Evolutionary conservation across 2,797 vertebrate species (phyloP).

Genomic region (Tamandua tetradactyla): DNA sequence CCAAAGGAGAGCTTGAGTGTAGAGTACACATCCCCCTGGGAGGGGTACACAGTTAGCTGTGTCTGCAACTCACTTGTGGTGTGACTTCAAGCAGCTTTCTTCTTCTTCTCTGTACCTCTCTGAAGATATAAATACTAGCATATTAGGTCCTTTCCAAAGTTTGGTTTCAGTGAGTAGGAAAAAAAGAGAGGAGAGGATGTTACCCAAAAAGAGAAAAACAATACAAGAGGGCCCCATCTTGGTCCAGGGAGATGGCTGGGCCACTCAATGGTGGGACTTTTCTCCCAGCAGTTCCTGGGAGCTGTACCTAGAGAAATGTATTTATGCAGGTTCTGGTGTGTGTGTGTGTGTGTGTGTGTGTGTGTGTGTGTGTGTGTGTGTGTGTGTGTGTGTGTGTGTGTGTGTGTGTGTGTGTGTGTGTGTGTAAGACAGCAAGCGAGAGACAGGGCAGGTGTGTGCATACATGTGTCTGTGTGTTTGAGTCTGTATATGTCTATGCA

Average conservation of each 20-base stretch:
- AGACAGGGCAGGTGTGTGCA: fast-evolving
- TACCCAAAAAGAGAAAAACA: neutral
- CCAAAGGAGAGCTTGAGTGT: neutral
- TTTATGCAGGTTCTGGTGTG: too few relatives aligned
- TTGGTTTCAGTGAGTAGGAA: neutral
- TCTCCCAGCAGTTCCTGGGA: neutral
- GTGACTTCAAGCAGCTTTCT: neutral
- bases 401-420: too few relatives aligned
- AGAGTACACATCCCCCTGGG: neutral
- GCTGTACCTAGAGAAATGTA: neutral
- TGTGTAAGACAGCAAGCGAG: too few relatives aligned
- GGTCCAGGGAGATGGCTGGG: neutral
- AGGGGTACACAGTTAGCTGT: neutral
- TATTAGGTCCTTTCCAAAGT: neutral
- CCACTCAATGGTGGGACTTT: neutral
- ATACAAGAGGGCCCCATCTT: neutral
- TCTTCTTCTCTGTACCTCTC: neutral
- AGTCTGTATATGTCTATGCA: neutral
- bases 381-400: neutral
- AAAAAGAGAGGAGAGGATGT: neutral
- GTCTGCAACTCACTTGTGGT: neutral
- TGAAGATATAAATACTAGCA: neutral
- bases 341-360: neutral
- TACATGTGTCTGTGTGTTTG: neutral
- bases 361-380: neutral